Evolutionary conservation across 53 echinoderm and acorn worm genomes (phyloP), one percentile per base, ranked within the genome.

Genomic region (Temnopleurus reevesii): DNA sequence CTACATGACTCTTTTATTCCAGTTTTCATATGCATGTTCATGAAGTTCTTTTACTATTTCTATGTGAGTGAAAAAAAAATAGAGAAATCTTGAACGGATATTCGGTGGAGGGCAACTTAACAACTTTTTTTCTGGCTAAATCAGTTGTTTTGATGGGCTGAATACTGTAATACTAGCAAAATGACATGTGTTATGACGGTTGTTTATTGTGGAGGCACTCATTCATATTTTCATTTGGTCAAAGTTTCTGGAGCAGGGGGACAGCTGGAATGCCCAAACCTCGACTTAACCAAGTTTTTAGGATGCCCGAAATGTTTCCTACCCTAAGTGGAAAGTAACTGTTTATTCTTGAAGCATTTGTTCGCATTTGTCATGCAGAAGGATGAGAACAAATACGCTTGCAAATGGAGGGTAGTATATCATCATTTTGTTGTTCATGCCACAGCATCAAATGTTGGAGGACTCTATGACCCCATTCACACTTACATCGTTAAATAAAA

Each of bases 131-230:
- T n/a, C n/a, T n/a, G n/a, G n/a, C n/a, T n/a, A n/a, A 38, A 71
- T 6, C 38, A 71, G 19, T 41, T 71, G 41, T 10, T 41, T 2
- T 41, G 41, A 71, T n/a, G 23, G 41, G 41, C 71, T n/a, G 15
- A 71, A 71, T 41, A 36, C 21, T 2, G 7, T 21, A 71, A n/a
- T 71, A 71, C 6, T 71, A 41, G 71, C 15, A 15, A 71, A 71
- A 36, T 71, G 71, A 38, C 71, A 71, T 71, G 43, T 71, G 71
- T 71, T 71, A 71, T 71, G 71, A 71, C 41, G 41, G n/a, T n/a
- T 71, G 71, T 71, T 71, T 71, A 71, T 71, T 71, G 41, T 71
- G 10, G 21, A 71, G 41, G 71, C 71, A 71, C 71, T 71, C 71
- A 41, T 41, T n/a, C 41, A 18, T 71, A n/a, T 71, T 41, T 38